Percentiles rank a stretch among this genome's conserved stretches.
phyloP scores from a whole-genome alignment of 2,797 vertebrate genomes.

The Chelon auratus region DNA sequence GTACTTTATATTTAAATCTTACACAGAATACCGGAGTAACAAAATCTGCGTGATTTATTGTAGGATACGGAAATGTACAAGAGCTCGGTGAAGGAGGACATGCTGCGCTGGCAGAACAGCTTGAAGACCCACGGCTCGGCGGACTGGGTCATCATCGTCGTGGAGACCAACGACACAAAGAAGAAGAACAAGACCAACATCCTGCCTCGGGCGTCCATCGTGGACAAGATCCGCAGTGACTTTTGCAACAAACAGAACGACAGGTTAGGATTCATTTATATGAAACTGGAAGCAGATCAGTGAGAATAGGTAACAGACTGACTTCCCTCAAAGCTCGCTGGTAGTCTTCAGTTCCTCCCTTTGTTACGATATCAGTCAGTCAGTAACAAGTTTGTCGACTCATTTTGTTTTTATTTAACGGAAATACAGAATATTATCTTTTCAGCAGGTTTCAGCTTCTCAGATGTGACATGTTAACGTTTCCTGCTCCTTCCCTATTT shows the following conservation, averaged over 20 bases:
- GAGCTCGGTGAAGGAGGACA: slow-evolving; percentile 94
- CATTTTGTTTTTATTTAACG: neutral
- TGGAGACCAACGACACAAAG: slow-evolving; percentile 94
- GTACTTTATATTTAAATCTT: neutral
- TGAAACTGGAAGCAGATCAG: neutral
- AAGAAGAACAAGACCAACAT: slow-evolving; percentile 99
- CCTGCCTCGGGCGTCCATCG: slow-evolving; percentile 95
- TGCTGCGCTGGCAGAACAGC: slow-evolving; percentile 95
- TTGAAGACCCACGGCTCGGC: slow-evolving; percentile 88
- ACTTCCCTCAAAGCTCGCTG: neutral
- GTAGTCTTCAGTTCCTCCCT: neutral
- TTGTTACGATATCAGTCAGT: neutral
- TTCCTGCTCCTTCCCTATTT: neutral
- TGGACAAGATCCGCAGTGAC: slow-evolving; percentile 99
- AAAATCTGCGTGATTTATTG: neutral
- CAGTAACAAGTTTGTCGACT: neutral
- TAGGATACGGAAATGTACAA: slow-evolving; percentile 97
- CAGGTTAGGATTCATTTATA: slow-evolving; percentile 82
- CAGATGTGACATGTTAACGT: neutral
- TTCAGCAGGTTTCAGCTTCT: neutral
- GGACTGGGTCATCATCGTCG: slow-evolving; percentile 97
- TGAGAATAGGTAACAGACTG: neutral
- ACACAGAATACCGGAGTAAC: neutral
- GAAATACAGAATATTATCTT: neutral
- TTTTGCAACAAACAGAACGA: slow-evolving; percentile 99